phyloP scores from a whole-genome alignment of 2,888 invertebrate genomes.

The Drosophila paranaensis region DNA sequence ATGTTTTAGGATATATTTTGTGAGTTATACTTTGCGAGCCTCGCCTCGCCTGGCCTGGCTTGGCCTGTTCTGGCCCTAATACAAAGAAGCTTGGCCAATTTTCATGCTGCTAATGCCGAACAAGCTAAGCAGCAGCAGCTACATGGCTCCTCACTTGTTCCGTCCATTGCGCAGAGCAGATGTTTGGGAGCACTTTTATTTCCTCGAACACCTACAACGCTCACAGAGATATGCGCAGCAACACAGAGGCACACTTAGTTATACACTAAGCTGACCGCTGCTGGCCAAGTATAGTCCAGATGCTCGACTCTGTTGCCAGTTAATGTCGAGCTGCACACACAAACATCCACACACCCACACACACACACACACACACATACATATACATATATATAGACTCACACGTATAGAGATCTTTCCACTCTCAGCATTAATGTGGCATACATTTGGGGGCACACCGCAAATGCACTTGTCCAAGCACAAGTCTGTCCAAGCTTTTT shows the following conservation, averaged over 20 bases:
- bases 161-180: slow-evolving; percentile 35
- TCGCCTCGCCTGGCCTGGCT: slow-evolving; percentile 1
- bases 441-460: slow-evolving; percentile 69
- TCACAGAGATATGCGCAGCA: slow-evolving; percentile 5
- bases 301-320: slow-evolving; percentile 33
- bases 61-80: slow-evolving; percentile 3
- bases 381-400: not conserved
- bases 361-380: slow-evolving; percentile 20
- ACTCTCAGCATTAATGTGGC: slow-evolving; percentile 69
- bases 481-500: slow-evolving; percentile 34
- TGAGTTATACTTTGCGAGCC: not conserved
- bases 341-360: slow-evolving; percentile 4
- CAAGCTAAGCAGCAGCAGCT: slow-evolving; percentile 29
- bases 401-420: slow-evolving; percentile 31
- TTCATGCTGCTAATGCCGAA: slow-evolving; percentile 6
- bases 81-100: slow-evolving; percentile 19
- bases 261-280: slow-evolving; percentile 66
- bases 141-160: slow-evolving; percentile 39
- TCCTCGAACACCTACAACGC: slow-evolving; percentile 26
- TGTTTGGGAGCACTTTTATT: slow-evolving; percentile 45
- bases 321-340: slow-evolving; percentile 48
- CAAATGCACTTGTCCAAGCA: slow-evolving; percentile 71
- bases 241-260: slow-evolving; percentile 31
- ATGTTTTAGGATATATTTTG: not conserved
- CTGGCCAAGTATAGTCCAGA: slow-evolving; percentile 49